Evolutionary conservation across 2,888 invertebrate genomes (phyloP).

Genomic region (Urechis unicinctus): DNA sequence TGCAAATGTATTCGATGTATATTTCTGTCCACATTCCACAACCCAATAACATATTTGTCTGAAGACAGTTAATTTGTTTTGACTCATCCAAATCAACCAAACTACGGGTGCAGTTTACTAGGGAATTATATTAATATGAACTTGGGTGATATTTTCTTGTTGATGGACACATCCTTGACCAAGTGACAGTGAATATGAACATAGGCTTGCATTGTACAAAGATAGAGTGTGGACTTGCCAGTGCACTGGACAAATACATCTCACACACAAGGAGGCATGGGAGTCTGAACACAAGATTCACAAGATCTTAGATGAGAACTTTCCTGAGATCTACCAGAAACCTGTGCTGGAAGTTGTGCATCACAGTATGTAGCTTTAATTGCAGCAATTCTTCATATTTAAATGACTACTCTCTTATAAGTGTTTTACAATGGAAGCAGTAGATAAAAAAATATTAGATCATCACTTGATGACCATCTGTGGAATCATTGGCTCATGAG

Average conservation of each 20-base stretch:
- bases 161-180: background rate
- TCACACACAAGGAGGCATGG: slow-evolving; percentile 49
- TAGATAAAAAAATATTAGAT: too few relatives aligned
- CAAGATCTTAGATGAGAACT: slow-evolving; percentile 41
- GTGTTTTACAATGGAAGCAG: too few relatives aligned
- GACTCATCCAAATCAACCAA: background rate
- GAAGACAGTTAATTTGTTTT: too few relatives aligned
- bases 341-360: slow-evolving; percentile 47
- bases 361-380: slow-evolving; percentile 43
- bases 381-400: background rate
- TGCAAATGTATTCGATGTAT: too few relatives aligned
- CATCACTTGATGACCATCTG: too few relatives aligned
- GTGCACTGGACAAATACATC: slow-evolving; percentile 47
- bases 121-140: background rate
- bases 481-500: background rate
- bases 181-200: slow-evolving; percentile 44
- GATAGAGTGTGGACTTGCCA: slow-evolving; percentile 51
- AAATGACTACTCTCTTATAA: background rate
- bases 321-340: slow-evolving; percentile 41
- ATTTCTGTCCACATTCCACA: too few relatives aligned
- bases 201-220: slow-evolving; percentile 42
- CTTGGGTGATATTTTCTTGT: background rate
- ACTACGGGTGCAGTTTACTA: background rate
- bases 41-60: too few relatives aligned
- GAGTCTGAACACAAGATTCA: slow-evolving; percentile 45